phyloP scores from a whole-genome alignment of 2,888 invertebrate species.

The Tetranychus truncatus region DNA sequence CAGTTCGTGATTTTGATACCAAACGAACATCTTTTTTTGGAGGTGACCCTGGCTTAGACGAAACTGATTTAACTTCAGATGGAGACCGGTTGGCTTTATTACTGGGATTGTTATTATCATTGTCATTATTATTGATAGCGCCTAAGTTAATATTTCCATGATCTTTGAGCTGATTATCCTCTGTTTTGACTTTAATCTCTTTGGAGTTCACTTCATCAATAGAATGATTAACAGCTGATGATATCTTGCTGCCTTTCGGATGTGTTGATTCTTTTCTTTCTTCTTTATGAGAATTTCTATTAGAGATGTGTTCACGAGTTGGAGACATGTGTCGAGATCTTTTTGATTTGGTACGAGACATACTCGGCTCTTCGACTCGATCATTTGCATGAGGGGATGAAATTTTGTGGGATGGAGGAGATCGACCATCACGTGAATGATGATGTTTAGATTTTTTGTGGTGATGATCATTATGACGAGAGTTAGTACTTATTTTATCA shows the following conservation, averaged over 20 bases:
- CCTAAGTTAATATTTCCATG: not conserved
- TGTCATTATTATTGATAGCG: not conserved
- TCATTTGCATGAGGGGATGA: not conserved
- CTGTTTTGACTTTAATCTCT: not conserved
- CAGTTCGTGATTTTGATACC: slow-evolving; percentile 7
- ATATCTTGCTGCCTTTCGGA: not conserved
- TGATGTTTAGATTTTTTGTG: not conserved
- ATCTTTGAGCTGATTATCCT: not conserved
- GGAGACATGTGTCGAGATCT: not conserved
- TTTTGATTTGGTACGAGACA: not conserved
- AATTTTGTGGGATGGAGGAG: not conserved
- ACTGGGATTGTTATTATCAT: not conserved
- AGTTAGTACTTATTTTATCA: not conserved
- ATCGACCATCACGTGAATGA: not conserved
- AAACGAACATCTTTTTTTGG: slow-evolving; percentile 12
- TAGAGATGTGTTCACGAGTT: not conserved
- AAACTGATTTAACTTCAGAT: not conserved
- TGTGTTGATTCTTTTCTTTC: not conserved
- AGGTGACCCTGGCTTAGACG: slow-evolving; percentile 7
- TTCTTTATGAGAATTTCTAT: not conserved
- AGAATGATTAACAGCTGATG: not conserved
- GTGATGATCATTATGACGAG: not conserved
- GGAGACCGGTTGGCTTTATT: not conserved
- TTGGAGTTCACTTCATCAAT: not conserved
- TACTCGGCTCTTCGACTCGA: not conserved